Evolutionary conservation across 2,113 vertebrate species (phyloP).

Genomic region (Chascanopsetta lugubris): DNA sequence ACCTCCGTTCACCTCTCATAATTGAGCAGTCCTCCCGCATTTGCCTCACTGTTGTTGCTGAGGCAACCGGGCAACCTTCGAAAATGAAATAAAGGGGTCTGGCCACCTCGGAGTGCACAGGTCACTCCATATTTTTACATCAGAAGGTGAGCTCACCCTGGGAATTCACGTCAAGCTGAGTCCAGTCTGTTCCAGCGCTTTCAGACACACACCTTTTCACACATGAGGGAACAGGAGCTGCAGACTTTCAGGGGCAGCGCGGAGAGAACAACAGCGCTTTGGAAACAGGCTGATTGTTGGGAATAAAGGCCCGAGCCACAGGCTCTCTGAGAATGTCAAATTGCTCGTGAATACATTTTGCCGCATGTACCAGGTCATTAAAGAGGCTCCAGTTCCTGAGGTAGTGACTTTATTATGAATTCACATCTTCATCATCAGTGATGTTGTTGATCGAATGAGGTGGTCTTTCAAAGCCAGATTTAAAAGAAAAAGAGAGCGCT

Average conservation of each 20-base stretch:
- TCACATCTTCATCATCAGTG: not conserved
- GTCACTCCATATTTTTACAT: constrained; percentile 64
- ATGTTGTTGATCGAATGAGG: not conserved
- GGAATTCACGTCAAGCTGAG: constrained; percentile 68
- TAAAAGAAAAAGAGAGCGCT: no score
- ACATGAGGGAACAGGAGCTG: constrained; percentile 57
- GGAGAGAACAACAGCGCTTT: constrained; percentile 24
- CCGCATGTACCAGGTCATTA: not conserved
- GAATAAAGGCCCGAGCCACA: constrained; percentile 15
- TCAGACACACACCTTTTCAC: constrained; percentile 54
- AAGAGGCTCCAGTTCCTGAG: not conserved
- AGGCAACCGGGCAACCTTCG: constrained; percentile 70
- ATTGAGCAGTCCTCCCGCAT: constrained; percentile 75
- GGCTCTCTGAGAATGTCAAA: not conserved
- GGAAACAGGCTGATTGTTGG: constrained; percentile 44
- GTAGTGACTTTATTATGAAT: not conserved
- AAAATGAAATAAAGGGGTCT: constrained; percentile 64
- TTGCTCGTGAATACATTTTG: not conserved
- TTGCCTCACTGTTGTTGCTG: constrained; percentile 74
- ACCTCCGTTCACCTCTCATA: constrained; percentile 76
- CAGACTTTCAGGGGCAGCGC: constrained; percentile 20
- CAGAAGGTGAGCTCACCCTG: constrained; percentile 49
- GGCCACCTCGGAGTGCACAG: constrained; percentile 55
- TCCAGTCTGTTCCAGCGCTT: constrained; percentile 49
- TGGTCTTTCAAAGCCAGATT: no score